Evolutionary conservation across 1,140 invertebrate genomes (phyloP), one percentile per base, ranked within the genome.

Genomic region (Carposina sasakii): DNA sequence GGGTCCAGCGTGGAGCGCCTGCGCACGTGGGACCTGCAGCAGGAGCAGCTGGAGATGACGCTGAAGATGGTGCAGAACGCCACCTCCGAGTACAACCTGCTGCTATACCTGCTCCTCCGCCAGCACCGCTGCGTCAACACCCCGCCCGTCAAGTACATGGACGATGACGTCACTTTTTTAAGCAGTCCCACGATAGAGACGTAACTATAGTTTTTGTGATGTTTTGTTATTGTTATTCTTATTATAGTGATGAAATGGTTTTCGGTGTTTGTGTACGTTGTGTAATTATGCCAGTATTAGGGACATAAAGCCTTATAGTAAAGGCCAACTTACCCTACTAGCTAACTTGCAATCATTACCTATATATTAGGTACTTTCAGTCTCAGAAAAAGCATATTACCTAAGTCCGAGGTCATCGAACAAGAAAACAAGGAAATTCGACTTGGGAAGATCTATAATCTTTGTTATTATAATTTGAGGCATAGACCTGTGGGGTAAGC

Each of bases 11-110:
- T 78, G 52, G 63, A 69, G 46, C 60, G 64, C 4, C 57, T 81
- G 20, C 69, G 71, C 20, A 55, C 31, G 4, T 74, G 71, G 71
- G 79, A 83, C 53, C 49, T 41, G 22, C 72, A 72, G 36, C 79
- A 72, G 51, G 69, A 77, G 55, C 66, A 77, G 51, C 60, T 74
- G 31, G 76, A 83, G 41, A 43, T 50, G 10, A 71, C 67, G 17
- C 58, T 83, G 40, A 53, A 54, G 22, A 61, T 70, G 59, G 70
- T 72, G 28, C 72, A 64, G 42, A 66, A 61, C 48, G 76, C 76
- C 21, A 72, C 72, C 2, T 58, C 67, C 2, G 79, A 83, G 63
- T 83, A 83, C 63, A 72, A 76, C 53, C 50, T 83, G 40, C 65
- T 83, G 24, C 54, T 83, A 15, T 71, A 67, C 49, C 49, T 83